phyloP scores from a whole-genome alignment of 2,888 invertebrate species.

The Pachycephus smyrnensis region DNA sequence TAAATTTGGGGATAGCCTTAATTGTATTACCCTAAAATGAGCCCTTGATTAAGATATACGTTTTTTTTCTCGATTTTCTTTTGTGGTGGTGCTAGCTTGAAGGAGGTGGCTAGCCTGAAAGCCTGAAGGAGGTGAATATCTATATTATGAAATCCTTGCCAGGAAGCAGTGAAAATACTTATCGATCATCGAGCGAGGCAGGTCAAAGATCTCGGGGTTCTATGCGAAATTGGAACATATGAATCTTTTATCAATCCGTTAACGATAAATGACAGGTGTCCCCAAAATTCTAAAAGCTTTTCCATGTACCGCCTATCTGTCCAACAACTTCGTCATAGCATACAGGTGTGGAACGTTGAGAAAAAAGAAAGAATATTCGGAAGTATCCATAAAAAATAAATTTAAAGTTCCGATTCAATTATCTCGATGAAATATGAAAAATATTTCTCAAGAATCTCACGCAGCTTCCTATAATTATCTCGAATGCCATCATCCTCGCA shows the following conservation, averaged over 20 bases:
- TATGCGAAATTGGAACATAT: not conserved
- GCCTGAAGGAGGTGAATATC: not conserved
- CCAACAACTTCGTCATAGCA: not conserved
- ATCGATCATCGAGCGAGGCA: not conserved
- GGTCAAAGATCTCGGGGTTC: not conserved
- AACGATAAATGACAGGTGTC: not conserved
- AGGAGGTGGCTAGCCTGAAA: too few species aligned
- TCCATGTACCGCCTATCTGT: not conserved
- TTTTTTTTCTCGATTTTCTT: not conserved
- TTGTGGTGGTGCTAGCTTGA: not conserved
- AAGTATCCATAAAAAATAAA: not conserved
- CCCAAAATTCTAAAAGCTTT: not conserved
- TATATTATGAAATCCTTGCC: not conserved
- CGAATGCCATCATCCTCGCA: slow-evolving; percentile 19
- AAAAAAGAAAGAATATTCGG: not conserved
- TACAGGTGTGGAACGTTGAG: not conserved
- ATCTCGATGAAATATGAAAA: not conserved
- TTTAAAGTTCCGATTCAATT: not conserved
- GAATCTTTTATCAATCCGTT: not conserved
- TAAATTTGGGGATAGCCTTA: not conserved
- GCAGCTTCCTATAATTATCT: slow-evolving; percentile 21
- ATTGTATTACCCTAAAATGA: not conserved
- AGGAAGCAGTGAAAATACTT: not conserved
- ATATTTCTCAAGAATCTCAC: not conserved
- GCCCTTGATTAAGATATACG: not conserved